Conservation (phyloP, 92 coral and sea anemone species). For the Epizoanthus fatuus region DNA sequence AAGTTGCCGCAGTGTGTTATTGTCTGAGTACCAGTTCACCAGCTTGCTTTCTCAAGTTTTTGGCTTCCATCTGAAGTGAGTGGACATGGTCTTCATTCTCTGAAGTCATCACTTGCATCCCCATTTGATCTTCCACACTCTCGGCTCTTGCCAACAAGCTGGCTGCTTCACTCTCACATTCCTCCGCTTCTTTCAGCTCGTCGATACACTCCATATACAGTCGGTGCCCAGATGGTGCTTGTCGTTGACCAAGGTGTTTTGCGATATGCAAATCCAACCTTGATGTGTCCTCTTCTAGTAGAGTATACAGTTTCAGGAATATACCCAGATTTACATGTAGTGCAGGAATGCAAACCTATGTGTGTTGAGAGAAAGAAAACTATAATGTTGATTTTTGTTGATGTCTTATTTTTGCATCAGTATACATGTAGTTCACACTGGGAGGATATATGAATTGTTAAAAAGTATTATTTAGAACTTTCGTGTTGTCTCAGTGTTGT, state of each 20-base stretch:
- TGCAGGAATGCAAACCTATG: slow-evolving; percentile 21
- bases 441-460: no score
- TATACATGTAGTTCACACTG: no score
- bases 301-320: neutral
- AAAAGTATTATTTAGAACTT: no score
- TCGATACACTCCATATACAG: neutral
- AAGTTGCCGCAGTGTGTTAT: no score
- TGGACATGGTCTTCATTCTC: neutral
- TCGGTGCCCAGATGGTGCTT: neutral
- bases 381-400: no score
- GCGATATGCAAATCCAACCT: neutral
- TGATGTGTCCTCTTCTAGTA: slow-evolving; percentile 9
- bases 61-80: neutral
- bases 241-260: no score
- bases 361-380: neutral
- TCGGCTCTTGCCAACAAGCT: slow-evolving; percentile 4
- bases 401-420: neutral
- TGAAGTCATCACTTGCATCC: neutral
- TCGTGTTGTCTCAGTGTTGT: no score
- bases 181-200: neutral
- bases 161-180: slow-evolving; percentile 4
- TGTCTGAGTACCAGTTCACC: slow-evolving; percentile 19
- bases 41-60: neutral
- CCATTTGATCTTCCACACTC: neutral
- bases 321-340: slow-evolving; percentile 19